A percentile compares a stretch with the other conserved stretches of the same genome.
Conservation (phyloP, 2,888 invertebrate genomes). For the Furcula furcula region DNA sequence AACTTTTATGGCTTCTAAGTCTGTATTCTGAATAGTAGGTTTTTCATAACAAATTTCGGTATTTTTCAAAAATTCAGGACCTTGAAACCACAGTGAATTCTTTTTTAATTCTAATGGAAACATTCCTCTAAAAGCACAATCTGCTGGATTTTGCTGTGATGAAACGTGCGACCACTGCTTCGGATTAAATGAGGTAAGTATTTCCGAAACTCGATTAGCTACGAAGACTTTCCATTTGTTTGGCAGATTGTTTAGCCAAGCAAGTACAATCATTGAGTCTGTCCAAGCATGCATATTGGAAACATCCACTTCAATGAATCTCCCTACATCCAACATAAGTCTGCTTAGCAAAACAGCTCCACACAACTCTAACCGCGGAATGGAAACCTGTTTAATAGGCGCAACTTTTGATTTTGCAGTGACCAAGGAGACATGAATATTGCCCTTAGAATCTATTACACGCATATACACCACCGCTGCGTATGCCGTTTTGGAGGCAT, state of each 20-base stretch:
- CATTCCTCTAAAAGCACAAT: slow-evolving; percentile 4
- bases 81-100: neutral
- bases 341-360: neutral
- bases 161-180: slow-evolving; percentile 2
- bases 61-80: neutral
- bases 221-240: slow-evolving; percentile 4
- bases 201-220: slow-evolving; percentile 2
- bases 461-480: too few species aligned
- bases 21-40: neutral
- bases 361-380: neutral
- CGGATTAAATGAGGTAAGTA: neutral
- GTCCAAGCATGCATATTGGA: neutral
- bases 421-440: too few species aligned
- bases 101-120: neutral
- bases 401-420: too few species aligned
- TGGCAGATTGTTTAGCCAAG: neutral
- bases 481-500: too few species aligned
- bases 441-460: too few species aligned
- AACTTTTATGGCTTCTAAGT: neutral
- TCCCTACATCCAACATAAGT: neutral
- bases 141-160: slow-evolving; percentile 2
- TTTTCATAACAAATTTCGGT: neutral
- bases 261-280: neutral
- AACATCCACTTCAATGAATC: neutral
- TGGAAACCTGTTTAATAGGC: neutral